Percentiles rank a stretch among this genome's conserved stretches.
These are phyloP conservation scores for Abrostola tripartita DNA, from an alignment of 2,888 invertebrate genomes.

Conservation along the genomic window DNA sequence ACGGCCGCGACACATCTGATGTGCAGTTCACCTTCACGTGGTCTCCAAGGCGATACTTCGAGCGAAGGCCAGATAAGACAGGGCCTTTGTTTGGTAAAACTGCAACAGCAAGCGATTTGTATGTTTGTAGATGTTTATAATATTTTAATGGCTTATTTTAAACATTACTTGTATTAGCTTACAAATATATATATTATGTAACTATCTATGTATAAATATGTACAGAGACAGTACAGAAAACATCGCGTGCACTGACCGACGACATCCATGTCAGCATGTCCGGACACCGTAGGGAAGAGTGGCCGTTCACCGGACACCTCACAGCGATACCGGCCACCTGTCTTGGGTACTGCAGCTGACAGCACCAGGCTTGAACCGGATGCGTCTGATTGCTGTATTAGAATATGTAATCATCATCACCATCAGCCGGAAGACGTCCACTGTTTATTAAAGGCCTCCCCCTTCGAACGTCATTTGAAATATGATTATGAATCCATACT, in stretches of 20 bases:
- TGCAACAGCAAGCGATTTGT: slow-evolving; percentile 66
- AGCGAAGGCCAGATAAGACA: slow-evolving; percentile 91
- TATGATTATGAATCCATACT: too few relatives aligned
- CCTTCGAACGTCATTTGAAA: too few relatives aligned
- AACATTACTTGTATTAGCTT: neutral
- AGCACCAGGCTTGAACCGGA: slow-evolving; percentile 88
- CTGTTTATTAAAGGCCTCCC: neutral
- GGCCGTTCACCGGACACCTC: slow-evolving; percentile 93
- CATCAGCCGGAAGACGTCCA: neutral
- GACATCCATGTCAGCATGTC: slow-evolving; percentile 90
- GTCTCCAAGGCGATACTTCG: slow-evolving; percentile 92
- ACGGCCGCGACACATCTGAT: slow-evolving; percentile 92
- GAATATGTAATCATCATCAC: too few relatives aligned
- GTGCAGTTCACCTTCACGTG: slow-evolving; percentile 93
- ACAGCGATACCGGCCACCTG: slow-evolving; percentile 91
- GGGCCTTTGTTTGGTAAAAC: slow-evolving; percentile 93
- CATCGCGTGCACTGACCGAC: slow-evolving; percentile 86
- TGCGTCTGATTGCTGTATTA: slow-evolving; percentile 82
- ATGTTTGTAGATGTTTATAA: too few relatives aligned
- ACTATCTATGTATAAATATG: too few relatives aligned
- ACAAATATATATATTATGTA: too few relatives aligned
- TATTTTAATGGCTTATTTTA: neutral
- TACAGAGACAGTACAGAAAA: too few relatives aligned
- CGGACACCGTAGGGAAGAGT: slow-evolving; percentile 91
- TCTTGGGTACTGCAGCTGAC: slow-evolving; percentile 88